Conservation (phyloP, 2,888 invertebrate species). For the Globia sparganii region DNA sequence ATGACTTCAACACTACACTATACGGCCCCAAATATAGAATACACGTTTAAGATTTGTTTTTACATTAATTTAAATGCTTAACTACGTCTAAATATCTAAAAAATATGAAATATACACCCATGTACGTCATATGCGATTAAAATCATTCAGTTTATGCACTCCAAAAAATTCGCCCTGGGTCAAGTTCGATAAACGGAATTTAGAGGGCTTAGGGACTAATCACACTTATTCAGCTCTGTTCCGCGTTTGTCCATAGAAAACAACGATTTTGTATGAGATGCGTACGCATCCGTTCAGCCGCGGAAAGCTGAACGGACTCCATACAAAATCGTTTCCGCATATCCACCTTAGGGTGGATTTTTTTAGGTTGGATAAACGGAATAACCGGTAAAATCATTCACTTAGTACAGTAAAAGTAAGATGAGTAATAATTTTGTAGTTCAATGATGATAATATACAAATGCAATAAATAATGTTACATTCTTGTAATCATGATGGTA, state of each 20-base stretch:
- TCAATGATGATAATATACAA: conserved; percentile 44
- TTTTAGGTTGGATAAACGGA: not conserved
- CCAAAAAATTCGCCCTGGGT: not conserved
- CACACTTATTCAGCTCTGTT: no score
- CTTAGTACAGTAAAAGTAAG: not conserved
- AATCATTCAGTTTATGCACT: not conserved
- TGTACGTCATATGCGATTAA: conserved; percentile 22
- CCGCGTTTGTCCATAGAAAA: no score
- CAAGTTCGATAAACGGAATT: not conserved
- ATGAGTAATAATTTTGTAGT: not conserved
- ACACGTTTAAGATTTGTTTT: conserved; percentile 13
- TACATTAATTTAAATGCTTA: conserved; percentile 46
- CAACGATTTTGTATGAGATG: no score
- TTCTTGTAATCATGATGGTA: conserved; percentile 9
- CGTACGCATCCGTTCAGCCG: no score
- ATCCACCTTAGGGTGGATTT: not conserved
- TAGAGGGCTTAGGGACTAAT: not conserved
- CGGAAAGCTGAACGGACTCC: no score
- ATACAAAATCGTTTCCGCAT: not conserved
- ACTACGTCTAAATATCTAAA: conserved; percentile 20
- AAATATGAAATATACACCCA: conserved; percentile 50
- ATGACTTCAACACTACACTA: conserved; percentile 3
- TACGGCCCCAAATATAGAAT: conserved; percentile 10
- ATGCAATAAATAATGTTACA: conserved; percentile 41
- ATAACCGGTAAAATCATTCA: not conserved